phyloP scores from a whole-genome alignment of 2,113 vertebrate genomes.

The Pleuronectes platessa region DNA sequence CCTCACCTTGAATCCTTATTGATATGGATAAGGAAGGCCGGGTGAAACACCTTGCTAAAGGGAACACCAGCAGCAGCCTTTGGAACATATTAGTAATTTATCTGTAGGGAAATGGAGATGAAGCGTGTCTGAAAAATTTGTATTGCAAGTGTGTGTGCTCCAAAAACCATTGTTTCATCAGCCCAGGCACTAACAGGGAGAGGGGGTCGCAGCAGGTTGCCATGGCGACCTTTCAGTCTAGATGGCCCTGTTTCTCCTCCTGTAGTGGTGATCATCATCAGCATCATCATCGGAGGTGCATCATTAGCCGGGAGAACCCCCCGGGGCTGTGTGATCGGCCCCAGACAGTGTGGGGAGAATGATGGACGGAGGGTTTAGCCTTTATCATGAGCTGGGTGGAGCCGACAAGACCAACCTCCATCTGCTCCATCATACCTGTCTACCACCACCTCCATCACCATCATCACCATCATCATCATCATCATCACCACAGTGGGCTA shows the following conservation, averaged over 20 bases:
- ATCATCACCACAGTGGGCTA: not conserved
- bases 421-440: constrained; percentile 28
- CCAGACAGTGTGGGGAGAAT: constrained; percentile 25
- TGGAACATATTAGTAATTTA: not conserved
- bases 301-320: constrained; percentile 57
- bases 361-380: constrained; percentile 25
- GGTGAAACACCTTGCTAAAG: not conserved
- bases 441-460: not conserved
- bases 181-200: constrained; percentile 52
- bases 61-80: not conserved
- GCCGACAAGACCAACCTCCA: constrained; percentile 12
- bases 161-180: constrained; percentile 61
- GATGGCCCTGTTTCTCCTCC: constrained; percentile 63
- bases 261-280: constrained; percentile 62
- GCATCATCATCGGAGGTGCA: constrained; percentile 66
- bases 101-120: constrained; percentile 3
- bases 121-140: constrained; percentile 16
- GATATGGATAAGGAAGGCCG: not conserved
- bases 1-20: constrained; percentile 6
- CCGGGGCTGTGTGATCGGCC: constrained; percentile 57
- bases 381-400: constrained; percentile 33
- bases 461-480: not conserved
- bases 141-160: constrained; percentile 31
- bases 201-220: constrained; percentile 61
- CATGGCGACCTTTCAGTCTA: constrained; percentile 68